Base-by-base conservation (phyloP, 2,888 invertebrate species). In the Himalopsyche kuldschensis region DNA sequence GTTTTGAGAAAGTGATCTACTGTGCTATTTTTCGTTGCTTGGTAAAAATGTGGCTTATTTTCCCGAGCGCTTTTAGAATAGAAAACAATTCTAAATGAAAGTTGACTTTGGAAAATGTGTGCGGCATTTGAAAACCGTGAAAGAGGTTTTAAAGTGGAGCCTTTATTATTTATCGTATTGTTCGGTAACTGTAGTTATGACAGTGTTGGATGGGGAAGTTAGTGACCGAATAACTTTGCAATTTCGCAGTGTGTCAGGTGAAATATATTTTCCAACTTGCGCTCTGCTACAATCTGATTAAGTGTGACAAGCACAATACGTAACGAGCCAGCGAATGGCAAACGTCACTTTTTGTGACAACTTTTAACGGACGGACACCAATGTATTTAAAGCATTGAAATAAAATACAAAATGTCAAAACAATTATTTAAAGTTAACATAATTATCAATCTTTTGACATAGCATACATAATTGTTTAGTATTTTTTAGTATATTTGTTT, bases 141-240 rank as follows among this genome's bases (percentile, higher is more conserved):
- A 82, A 48, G 47, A 75, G 32, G 78, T 55, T 69, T 63, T 81
- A 81, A 81, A 78, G 78, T 81, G 41, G 30, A 47, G 55, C 55
- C 41, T 80, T 47, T 83, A 78, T 83, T 76, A 83, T 83, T 83
- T 80, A 83, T 75, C 76, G 80, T 78, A 78, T 47, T 69, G 81
- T 48, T 24, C 77, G 55, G 63, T 63, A 76, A 69, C 79, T 32
- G 20, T 35, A 76, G 82, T 82, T 79, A 79, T 79, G 82, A 76
- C 27, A 46, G 79, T 69, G 55, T 80, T 27, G 32, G 78, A 75
- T 46, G 48, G 69, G 15, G 63, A 79, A 79, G 79, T 84, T 81
- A 79, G 82, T 84, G 84, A 84, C 84, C 84, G 82, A n/a, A 41
- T 63, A 82, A 82, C 84, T 84, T 82, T 82, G 82, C 81, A 84